Evolutionary conservation across 2,888 invertebrate genomes (phyloP).

Genomic region (Scaptomyza parva): DNA sequence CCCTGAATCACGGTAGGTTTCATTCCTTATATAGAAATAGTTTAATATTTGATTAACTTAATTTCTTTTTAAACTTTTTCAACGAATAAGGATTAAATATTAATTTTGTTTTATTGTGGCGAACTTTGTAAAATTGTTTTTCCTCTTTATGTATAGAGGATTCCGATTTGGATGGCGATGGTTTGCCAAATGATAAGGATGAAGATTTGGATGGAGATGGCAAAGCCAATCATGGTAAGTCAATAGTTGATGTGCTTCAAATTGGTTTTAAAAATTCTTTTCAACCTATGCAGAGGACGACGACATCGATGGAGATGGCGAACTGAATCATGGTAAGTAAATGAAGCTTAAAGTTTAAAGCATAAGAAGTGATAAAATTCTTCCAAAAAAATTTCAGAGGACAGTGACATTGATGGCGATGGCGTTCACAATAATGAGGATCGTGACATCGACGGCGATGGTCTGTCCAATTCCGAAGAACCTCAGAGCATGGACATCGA

Average conservation of each 20-base stretch:
- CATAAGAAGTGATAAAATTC: background rate
- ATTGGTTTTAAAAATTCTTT: background rate
- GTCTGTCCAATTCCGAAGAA: slow-evolving; percentile 61
- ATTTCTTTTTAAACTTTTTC: background rate
- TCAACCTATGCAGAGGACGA: slow-evolving; percentile 52
- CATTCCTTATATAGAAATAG: slow-evolving; percentile 6
- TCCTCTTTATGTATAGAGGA: slow-evolving; percentile 73
- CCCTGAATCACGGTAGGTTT: slow-evolving; percentile 73
- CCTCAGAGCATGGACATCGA: slow-evolving; percentile 64
- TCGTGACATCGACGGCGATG: slow-evolving; percentile 69
- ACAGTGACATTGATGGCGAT: slow-evolving; percentile 84
- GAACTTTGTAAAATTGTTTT: background rate
- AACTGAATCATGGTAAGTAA: slow-evolving; percentile 72
- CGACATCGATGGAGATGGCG: slow-evolving; percentile 71
- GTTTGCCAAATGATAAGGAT: slow-evolving; percentile 78
- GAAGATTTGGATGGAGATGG: slow-evolving; percentile 78
- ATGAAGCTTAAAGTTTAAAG: background rate
- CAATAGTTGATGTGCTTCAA: background rate
- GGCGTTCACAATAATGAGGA: slow-evolving; percentile 79
- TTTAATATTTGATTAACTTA: background rate
- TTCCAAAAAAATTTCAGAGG: slow-evolving; percentile 78
- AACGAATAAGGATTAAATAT: background rate
- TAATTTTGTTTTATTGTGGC: slow-evolving; percentile 2
- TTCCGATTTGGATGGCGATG: slow-evolving; percentile 84
- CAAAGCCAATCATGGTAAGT: slow-evolving; percentile 75